Conservation (phyloP, 35 echinoderm and acorn worm species). For the Amphiura filiformis region DNA sequence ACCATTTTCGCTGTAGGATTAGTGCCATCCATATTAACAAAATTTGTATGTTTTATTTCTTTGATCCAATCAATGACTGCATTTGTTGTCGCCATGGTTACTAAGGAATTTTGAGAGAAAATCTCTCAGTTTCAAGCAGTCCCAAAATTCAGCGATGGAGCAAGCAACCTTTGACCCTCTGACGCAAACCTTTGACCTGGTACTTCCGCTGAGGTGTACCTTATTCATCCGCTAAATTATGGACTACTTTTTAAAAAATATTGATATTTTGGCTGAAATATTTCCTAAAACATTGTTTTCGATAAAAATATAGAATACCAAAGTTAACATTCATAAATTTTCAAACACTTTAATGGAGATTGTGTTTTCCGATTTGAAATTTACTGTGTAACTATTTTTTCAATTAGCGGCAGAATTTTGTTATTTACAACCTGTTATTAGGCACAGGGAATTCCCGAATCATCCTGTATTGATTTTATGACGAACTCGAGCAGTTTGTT, state of each 20-base stretch:
- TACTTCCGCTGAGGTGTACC: not conserved
- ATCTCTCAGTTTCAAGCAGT: not conserved
- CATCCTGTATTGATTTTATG: not conserved
- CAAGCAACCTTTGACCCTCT: not conserved
- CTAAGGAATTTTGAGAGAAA: not conserved
- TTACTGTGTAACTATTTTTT: not conserved
- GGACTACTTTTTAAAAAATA: not conserved
- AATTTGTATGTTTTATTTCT: not conserved
- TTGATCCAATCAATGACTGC: not conserved
- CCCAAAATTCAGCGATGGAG: not conserved
- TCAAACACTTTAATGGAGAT: not conserved
- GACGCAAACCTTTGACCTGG: not conserved
- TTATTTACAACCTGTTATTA: not conserved
- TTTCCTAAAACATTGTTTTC: not conserved
- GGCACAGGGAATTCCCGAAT: not conserved
- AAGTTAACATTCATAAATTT: not conserved
- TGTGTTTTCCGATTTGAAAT: not conserved
- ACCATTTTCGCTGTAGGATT: too few relatives aligned
- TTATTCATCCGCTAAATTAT: not conserved
- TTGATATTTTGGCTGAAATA: not conserved
- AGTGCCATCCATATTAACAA: not conserved
- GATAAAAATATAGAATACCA: not conserved
- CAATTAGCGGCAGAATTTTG: not conserved
- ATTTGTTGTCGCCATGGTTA: not conserved
- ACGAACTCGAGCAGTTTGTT: not conserved